Conservation (phyloP, 2,888 invertebrate species). For the Hypomecis atomaria region DNA sequence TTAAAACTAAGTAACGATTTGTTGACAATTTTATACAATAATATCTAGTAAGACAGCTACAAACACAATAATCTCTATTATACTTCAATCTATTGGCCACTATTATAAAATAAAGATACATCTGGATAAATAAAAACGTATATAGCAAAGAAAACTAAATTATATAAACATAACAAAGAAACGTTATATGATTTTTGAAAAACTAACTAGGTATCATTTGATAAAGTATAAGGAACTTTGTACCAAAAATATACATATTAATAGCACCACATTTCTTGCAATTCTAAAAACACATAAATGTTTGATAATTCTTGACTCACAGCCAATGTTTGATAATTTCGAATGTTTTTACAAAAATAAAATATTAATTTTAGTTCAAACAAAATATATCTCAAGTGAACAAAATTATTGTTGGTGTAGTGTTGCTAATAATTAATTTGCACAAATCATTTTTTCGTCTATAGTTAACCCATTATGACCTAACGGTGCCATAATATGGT, state of each 20-base stretch:
- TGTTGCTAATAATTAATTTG: too few relatives aligned
- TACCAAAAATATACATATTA: conserved; percentile 22
- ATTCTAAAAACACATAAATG: too few relatives aligned
- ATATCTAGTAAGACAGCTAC: conserved; percentile 16
- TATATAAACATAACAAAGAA: conserved; percentile 8
- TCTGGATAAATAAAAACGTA: conserved; percentile 3
- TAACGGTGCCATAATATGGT: too few relatives aligned
- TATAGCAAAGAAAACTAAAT: background rate
- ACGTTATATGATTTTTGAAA: conserved; percentile 21
- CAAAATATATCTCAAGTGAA: too few relatives aligned
- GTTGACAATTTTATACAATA: background rate
- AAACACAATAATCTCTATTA: conserved; percentile 18
- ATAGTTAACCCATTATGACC: too few relatives aligned
- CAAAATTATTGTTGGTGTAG: too few relatives aligned
- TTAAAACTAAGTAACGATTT: conserved; percentile 26
- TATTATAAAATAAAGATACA: conserved; percentile 20
- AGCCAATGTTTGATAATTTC: background rate
- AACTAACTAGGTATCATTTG: conserved; percentile 24
- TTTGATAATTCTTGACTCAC: background rate
- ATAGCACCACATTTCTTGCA: conserved; percentile 12
- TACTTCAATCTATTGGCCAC: conserved; percentile 5
- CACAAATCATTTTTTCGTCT: too few relatives aligned
- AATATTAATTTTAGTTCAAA: too few relatives aligned
- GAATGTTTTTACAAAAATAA: background rate
- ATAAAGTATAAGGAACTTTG: conserved; percentile 32